A percentile compares a stretch with the other conserved stretches of the same genome.
Evolutionary conservation across 2,797 vertebrate species (phyloP).

Genomic region (Hippocampus kuda): DNA sequence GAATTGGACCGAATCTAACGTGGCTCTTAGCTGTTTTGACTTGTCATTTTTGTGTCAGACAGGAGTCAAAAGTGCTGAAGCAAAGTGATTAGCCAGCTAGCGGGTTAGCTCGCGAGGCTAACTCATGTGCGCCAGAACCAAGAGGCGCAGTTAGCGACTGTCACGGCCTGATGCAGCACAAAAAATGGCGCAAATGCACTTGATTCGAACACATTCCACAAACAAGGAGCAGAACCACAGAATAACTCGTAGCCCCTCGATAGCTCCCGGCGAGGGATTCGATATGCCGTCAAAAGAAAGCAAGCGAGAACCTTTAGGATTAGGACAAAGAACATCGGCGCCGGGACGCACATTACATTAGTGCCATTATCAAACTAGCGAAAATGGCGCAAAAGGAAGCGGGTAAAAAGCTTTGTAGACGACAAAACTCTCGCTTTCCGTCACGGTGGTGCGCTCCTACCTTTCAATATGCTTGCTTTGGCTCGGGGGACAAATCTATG

Average conservation of each 20-base stretch:
- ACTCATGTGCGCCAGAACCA: slow-evolving; percentile 63
- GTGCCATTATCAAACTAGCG: slow-evolving; percentile 65
- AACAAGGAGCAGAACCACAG: slow-evolving; percentile 7
- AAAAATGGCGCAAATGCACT: slow-evolving; percentile 60
- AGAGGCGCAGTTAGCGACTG: slow-evolving; percentile 56
- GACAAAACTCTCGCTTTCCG: slow-evolving; percentile 16
- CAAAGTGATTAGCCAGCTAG: slow-evolving; percentile 20
- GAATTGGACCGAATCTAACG: background rate
- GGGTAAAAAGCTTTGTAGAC: slow-evolving; percentile 49
- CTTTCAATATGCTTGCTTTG: slow-evolving; percentile 55
- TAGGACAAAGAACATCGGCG: slow-evolving; percentile 68
- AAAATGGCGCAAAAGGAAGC: slow-evolving; percentile 66
- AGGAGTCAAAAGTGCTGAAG: background rate
- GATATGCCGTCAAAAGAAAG: background rate
- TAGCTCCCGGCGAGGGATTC: no score
- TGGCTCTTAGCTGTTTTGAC: no score
- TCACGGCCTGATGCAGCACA: slow-evolving; percentile 63
- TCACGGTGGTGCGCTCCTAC: slow-evolving; percentile 36
- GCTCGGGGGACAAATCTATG: slow-evolving; percentile 47
- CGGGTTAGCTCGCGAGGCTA: slow-evolving; percentile 50
- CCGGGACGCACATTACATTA: slow-evolving; percentile 69
- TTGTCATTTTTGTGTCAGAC: no score
- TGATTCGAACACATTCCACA: slow-evolving; percentile 40
- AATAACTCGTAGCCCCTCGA: background rate
- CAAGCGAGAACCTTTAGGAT: slow-evolving; percentile 27